Evolutionary conservation across 2,113 vertebrate species (phyloP), one percentile per base, ranked within the genome.

Genomic region (Eptatretus burgeri): DNA sequence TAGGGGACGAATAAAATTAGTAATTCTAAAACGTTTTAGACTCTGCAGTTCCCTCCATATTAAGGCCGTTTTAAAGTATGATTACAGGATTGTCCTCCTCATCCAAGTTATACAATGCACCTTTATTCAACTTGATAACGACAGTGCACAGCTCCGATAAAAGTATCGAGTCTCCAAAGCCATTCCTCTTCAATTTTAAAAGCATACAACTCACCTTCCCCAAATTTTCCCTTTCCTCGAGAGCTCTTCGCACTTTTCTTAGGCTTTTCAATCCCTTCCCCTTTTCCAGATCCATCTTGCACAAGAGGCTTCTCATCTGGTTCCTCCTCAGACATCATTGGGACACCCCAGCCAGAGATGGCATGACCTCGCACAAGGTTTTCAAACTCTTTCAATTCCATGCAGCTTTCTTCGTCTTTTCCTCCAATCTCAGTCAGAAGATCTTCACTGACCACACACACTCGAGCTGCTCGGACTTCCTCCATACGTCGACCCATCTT

Each of bases 401-500:
- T 41, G 27, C 27, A 41, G 27, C 27, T 41, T 72, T 80, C 82
- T 1, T 88, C 72, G 64, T 74, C 74, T 74, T 82, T 87, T 64
- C 75, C 76, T 0, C 82, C 83, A 2, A 74, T 74, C 51, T 88
- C 84, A 18, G 74, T 74, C 51, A 96, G 83, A 71, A 98, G 87
- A 1, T 74, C 78, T 67, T 94, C 86, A 0, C 82, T 77, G 14
- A 96, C 82, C 9, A 96, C 89, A 0, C 80, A 79, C 14, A 98
- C 71, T 2, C 79, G 79, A 2, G 81, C 83, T 2, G 80, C 83
- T 65, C 79, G 80, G 2, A 78, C 79, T 65, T 96, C 91, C 66
- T 88, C 88, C 86, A 98, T 98, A 71, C 93, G 95, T 75, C 91
- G 95, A 66, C 63, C 80, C 83, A 93, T 84, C 70, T 94, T 96